Base-by-base conservation (phyloP, 2,113 vertebrate genomes). In the Athene cunicularia region DNA sequence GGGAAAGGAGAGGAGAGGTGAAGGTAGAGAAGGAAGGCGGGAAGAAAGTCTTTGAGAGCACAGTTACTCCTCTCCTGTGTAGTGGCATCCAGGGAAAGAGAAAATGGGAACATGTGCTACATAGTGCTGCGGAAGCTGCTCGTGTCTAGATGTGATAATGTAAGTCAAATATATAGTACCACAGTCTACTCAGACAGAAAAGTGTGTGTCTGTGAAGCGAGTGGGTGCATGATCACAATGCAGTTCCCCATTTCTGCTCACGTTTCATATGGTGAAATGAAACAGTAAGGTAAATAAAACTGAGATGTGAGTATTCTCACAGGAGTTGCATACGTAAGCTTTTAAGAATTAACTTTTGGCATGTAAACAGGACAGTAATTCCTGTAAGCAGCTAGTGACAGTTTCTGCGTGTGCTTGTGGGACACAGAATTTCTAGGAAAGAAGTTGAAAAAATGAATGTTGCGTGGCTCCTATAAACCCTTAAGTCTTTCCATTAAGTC, bases 281-380 rank as follows among this genome's bases (percentile, higher is more conserved):
- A 90, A 60, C 59, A 73, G 32, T 17, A 28, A 59, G 47, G 52
- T 86, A 92, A 88, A 95, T 60, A 47, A 88, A 96, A 66, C 7
- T 2, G 12, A 62, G 63, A 49, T 30, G 8, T 8, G 76, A 71
- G 64, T 74, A 32, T 70, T 86, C 45, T 80, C 49, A 11, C 9
- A 55, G 49, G n/a, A 81, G n/a, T 4, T 60, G 64, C 33, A 18
- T 41, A 5, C 2, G 2, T 71, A 50, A 66, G 60, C 67, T 95
- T 86, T 80, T 62, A 64, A 70, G 67, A 60, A 35, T 28, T 68
- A 66, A 32, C 59, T 70, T 83, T 13, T 66, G 52, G 12, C 41
- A 43, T 47, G 56, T 64, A 72, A 93, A 63, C 28, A 56, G 80
- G 79, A 58, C 22, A 43, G 2, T 43, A 33, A 64, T 84, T 88